Percentiles rank a stretch among this genome's conserved stretches.
phyloP scores from a whole-genome alignment of 2,113 vertebrate genomes.

The Gobius niger region DNA sequence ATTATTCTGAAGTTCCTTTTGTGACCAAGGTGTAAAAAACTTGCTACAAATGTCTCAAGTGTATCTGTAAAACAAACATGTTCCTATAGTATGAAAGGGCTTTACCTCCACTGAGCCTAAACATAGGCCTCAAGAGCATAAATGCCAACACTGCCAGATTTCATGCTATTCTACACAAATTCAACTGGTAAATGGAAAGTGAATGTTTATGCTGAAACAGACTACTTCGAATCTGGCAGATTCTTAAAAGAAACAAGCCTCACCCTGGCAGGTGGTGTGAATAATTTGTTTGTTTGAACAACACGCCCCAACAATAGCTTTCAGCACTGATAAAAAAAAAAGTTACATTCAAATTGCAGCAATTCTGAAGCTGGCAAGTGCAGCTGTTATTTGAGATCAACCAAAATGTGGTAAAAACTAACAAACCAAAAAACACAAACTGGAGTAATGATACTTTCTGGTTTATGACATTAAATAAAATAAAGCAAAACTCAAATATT shows the following conservation, averaged over 20 bases:
- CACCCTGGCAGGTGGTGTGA: slow-evolving; percentile 26
- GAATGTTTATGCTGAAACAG: neutral
- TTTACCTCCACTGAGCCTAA: neutral
- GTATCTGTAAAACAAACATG: neutral
- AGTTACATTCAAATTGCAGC: neutral
- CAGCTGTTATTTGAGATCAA: slow-evolving; percentile 5
- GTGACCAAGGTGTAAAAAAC: slow-evolving; percentile 8
- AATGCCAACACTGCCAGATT: slow-evolving; percentile 26
- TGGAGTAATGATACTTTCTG: no score
- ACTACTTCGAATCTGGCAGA: slow-evolving; percentile 27
- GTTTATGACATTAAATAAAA: no score
- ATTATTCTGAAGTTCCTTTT: neutral
- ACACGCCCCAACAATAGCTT: neutral
- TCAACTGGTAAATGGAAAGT: neutral
- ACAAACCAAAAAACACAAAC: no score
- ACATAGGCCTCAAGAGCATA: neutral
- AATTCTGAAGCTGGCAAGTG: slow-evolving; percentile 10
- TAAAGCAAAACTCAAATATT: no score
- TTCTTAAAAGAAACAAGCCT: slow-evolving; percentile 20
- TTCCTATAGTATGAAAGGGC: neutral
- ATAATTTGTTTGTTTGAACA: slow-evolving; percentile 25
- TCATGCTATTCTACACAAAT: neutral
- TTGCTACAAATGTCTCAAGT: slow-evolving; percentile 8
- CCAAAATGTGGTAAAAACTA: neutral
- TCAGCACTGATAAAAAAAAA: slow-evolving; percentile 2